Conservation (phyloP, 2,888 invertebrate genomes). For the Amphimallon solstitiale region DNA sequence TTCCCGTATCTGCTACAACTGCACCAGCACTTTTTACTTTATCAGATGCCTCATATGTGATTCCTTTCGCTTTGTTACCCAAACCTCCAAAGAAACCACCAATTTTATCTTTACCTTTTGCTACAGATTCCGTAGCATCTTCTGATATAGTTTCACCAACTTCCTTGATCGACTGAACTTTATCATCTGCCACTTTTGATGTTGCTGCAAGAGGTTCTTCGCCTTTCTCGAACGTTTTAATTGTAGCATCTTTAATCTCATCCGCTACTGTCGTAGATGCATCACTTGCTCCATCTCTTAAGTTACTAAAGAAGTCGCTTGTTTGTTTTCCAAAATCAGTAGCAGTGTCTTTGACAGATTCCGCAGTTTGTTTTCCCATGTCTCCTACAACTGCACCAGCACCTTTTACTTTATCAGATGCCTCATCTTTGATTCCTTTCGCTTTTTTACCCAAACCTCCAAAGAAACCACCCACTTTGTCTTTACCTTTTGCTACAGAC, state of each 20-base stretch:
- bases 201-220: no score
- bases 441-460: slow-evolving; percentile 3
- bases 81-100: slow-evolving; percentile 18
- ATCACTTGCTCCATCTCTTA: slow-evolving; percentile 4
- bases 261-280: background rate
- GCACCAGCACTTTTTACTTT: slow-evolving; percentile 28
- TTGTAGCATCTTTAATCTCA: background rate
- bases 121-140: slow-evolving; percentile 20
- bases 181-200: slow-evolving; percentile 39
- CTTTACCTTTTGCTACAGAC: slow-evolving; percentile 37
- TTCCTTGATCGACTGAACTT: slow-evolving; percentile 18
- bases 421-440: slow-evolving; percentile 40
- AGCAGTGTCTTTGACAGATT: slow-evolving; percentile 14
- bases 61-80: slow-evolving; percentile 10
- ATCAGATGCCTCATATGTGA: slow-evolving; percentile 39
- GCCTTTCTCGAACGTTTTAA: no score
- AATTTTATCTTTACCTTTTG: background rate
- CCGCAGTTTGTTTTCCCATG: background rate
- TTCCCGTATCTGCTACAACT: slow-evolving; percentile 14
- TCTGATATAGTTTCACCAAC: slow-evolving; percentile 6
- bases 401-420: slow-evolving; percentile 6
- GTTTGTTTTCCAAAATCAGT: slow-evolving; percentile 20
- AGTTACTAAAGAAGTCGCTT: slow-evolving; percentile 17
- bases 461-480: slow-evolving; percentile 11
- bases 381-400: background rate